These are phyloP conservation scores for Chaetoderma sp. DNA, from an alignment of 2,888 invertebrate species.

Conservation along the genomic window DNA sequence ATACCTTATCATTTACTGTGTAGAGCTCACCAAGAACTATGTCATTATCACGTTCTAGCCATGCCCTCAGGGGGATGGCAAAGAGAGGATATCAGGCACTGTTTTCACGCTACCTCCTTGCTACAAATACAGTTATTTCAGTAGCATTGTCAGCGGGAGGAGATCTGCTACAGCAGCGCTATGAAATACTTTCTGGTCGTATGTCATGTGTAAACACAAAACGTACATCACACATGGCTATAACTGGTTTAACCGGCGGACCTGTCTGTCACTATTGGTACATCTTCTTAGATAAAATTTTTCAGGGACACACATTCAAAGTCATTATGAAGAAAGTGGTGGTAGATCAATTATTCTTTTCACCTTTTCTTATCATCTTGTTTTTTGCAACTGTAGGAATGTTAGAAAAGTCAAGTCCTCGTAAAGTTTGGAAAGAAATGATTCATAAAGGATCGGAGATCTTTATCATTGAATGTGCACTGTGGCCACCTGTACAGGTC, in stretches of 20 bases:
- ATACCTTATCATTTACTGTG: too few relatives aligned
- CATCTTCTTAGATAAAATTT: conserved; percentile 78
- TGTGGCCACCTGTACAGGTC: conserved; percentile 93
- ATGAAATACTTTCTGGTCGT: conserved; percentile 73
- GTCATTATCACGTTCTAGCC: too few relatives aligned
- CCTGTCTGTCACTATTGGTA: conserved; percentile 90
- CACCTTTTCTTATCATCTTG: conserved; percentile 82
- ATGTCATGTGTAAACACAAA: conserved; percentile 56
- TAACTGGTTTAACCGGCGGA: conserved; percentile 83
- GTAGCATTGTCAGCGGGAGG: conserved; percentile 81
- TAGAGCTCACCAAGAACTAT: too few relatives aligned
- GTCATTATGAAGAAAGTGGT: conserved; percentile 79
- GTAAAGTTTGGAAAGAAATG: conserved; percentile 73
- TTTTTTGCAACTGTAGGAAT: conserved; percentile 83
- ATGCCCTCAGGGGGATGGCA: too few relatives aligned
- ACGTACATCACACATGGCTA: conserved; percentile 82
- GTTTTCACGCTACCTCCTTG: conserved; percentile 54
- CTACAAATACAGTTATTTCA: conserved; percentile 84
- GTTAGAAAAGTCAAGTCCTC: conserved; percentile 76
- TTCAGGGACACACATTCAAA: conserved; percentile 78
- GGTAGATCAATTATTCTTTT: conserved; percentile 86
- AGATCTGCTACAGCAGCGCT: conserved; percentile 84
- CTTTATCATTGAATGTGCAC: conserved; percentile 88
- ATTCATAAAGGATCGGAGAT: conserved; percentile 81
- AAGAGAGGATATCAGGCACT: conserved; percentile 5